Base-by-base conservation (phyloP, 2,888 invertebrate species). In the Aelia acuminata region DNA sequence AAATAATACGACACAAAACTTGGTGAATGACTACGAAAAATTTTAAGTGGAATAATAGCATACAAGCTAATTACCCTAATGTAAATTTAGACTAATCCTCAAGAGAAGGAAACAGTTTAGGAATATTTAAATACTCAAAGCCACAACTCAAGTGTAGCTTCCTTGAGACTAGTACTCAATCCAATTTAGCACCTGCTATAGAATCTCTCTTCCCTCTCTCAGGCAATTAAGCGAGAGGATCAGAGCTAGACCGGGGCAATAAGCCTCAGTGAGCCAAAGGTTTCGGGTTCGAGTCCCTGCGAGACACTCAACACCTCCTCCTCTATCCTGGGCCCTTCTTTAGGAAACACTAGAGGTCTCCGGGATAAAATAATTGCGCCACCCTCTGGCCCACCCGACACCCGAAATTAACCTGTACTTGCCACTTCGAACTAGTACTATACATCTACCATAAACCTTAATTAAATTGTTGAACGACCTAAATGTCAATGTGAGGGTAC, bases 271-370 rank as follows among this genome's bases (percentile, higher is more conserved):
- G n/a, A 53, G 22, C 53, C n/a, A 22, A 18, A 53, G 53, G n/a
- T 22, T 5, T 53, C 53, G 22, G 53, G 53, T 53, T 53, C 53
- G 22, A 53, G 0, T n/a, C 49, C 7, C 53, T 53, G 5, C 22
- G n/a, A n/a, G 53, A 22, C 53, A 53, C 53, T n/a, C 53, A 15
- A 53, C 53, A 53, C 53, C 53, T 22, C 53, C 53, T 53, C 53
- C 22, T 22, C 13, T 53, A 43, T 43, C 43, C n/a, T n/a, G 43
- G 5, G 53, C 22, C 22, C 53, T 53, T 53, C 53, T 53, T 53
- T 53, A 53, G 53, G 53, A 53, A 53, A 53, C 53, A 53, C 53
- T 53, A 53, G 53, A 53, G 53, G 22, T n/a, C 22, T 53, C n/a
- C 22, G 22, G 7, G 53, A n/a, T n/a, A 53, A n/a, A 53, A 53